Evolutionary conservation across 2,113 vertebrate species (phyloP).

Genomic region (Abramis brama): DNA sequence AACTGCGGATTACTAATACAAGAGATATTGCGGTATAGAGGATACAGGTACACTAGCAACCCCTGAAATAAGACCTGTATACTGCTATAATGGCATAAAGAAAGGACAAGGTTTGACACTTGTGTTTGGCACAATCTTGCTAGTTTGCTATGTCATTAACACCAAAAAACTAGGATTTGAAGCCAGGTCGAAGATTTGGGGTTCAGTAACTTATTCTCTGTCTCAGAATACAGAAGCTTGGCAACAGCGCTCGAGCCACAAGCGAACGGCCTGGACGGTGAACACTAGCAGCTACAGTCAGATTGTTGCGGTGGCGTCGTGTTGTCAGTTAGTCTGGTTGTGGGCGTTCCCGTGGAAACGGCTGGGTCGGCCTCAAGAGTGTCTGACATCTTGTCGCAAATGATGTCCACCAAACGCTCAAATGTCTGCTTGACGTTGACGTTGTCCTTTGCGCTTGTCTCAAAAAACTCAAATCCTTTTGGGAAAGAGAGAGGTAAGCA

Average conservation of each 20-base stretch:
- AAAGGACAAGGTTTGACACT: conserved; percentile 19
- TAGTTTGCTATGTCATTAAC: conserved; percentile 26
- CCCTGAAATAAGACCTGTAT: conserved; percentile 37
- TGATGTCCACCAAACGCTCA: conserved; percentile 93
- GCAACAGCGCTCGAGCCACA: conserved; percentile 61
- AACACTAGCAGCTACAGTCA: conserved; percentile 89
- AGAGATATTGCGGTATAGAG: conserved; percentile 31
- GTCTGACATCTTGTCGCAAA: conserved; percentile 98
- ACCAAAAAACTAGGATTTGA: conserved; percentile 13
- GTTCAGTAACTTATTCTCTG: conserved; percentile 35
- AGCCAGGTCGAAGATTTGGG: conserved; percentile 21
- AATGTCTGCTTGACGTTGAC: conserved; percentile 97
- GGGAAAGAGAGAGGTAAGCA: background rate
- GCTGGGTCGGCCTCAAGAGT: conserved; percentile 88
- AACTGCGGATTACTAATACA: conserved; percentile 22
- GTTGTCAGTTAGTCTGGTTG: conserved; percentile 87
- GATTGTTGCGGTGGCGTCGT: conserved; percentile 86
- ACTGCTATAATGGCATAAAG: conserved; percentile 33
- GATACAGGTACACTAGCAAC: conserved; percentile 27
- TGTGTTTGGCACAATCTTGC: conserved; percentile 52
- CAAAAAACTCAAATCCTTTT: conserved; percentile 96
- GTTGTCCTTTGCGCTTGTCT: conserved; percentile 98
- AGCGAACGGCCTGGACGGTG: conserved; percentile 4
- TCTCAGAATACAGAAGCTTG: conserved; percentile 61
- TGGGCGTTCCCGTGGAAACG: conserved; percentile 84